These are phyloP conservation scores for Glandiceps talaboti DNA, from an alignment of 53 echinoderm and acorn worm genomes.

Conservation along the genomic window DNA sequence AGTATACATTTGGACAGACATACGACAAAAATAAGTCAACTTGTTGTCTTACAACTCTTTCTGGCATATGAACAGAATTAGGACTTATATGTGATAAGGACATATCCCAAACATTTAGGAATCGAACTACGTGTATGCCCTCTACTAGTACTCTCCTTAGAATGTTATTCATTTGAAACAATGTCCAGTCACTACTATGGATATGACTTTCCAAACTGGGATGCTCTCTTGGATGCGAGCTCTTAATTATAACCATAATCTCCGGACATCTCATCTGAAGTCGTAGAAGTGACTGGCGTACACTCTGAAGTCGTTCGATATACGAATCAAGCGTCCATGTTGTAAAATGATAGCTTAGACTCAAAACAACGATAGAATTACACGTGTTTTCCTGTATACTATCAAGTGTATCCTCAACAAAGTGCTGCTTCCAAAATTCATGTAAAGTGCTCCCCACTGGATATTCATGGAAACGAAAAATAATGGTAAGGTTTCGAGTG, in stretches of 20 bases:
- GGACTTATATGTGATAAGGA: background rate
- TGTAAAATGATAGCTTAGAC: background rate
- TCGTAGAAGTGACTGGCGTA: background rate
- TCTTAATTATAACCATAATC: background rate
- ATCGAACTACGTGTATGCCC: background rate
- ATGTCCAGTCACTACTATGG: background rate
- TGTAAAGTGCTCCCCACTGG: background rate
- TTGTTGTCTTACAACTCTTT: background rate
- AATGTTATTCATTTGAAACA: background rate
- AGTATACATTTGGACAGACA: too few relatives aligned
- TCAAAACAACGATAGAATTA: background rate
- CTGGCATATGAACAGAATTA: background rate
- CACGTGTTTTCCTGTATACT: background rate
- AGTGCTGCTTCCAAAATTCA: background rate
- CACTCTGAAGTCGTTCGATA: background rate
- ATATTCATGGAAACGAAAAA: background rate
- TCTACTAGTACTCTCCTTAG: background rate
- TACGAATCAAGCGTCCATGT: background rate
- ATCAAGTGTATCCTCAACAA: background rate
- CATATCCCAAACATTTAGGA: background rate
- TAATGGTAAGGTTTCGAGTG: background rate
- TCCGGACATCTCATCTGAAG: background rate
- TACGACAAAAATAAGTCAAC: background rate
- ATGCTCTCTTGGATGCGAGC: background rate
- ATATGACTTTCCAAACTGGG: background rate